phyloP scores from a whole-genome alignment of 30 jellyfish, hydroid and myxozoan genomes.

The Phacellophora camtschatica region DNA sequence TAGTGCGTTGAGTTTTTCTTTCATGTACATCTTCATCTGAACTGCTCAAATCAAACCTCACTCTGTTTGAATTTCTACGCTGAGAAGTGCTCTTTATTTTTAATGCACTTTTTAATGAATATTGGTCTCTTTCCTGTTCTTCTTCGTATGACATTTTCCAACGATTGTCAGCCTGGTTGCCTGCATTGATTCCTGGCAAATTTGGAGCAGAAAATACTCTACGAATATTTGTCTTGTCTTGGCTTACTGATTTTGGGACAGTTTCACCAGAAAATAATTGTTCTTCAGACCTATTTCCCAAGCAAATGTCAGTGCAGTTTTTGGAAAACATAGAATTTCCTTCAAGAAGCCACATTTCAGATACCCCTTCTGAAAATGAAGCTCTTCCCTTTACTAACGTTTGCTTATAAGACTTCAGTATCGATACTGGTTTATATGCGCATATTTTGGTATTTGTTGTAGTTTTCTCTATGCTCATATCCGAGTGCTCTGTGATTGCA shows the following conservation, averaged over 20 bases:
- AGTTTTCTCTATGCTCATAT: no score
- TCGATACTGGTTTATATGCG: no score
- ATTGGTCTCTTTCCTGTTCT: background rate
- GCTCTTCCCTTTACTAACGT: no score
- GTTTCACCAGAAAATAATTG: background rate
- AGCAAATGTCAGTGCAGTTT: no score
- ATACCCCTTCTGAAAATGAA: no score
- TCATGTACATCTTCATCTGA: background rate
- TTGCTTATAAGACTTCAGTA: no score
- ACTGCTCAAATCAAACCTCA: conserved; percentile 44
- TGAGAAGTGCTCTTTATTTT: background rate
- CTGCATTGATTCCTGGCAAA: background rate
- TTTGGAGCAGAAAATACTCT: conserved; percentile 7
- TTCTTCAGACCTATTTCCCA: background rate
- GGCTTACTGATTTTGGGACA: background rate
- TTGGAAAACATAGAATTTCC: no score
- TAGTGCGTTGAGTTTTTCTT: background rate
- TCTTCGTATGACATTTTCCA: background rate
- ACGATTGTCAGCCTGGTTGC: background rate
- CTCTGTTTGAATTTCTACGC: conserved; percentile 18
- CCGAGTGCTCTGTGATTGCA: no score
- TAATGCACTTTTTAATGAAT: conserved; percentile 54
- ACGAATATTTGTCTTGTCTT: background rate
- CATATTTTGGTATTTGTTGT: no score
- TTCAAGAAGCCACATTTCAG: no score